Evolutionary conservation across 2,888 invertebrate genomes (phyloP).

Genomic region (Tridacna crocea): DNA sequence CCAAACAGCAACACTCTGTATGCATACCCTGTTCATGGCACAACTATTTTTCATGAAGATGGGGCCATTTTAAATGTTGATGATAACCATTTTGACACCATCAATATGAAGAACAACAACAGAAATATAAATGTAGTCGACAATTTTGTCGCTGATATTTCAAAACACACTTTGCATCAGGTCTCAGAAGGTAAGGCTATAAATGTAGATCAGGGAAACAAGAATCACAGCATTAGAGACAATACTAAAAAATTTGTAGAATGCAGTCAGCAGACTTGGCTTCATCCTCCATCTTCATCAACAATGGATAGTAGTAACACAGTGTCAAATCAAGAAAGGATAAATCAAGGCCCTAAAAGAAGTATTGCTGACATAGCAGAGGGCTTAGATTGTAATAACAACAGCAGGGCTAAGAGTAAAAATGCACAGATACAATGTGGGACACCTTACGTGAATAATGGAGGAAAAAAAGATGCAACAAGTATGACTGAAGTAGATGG

Average conservation of each 20-base stretch:
- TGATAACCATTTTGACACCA: too few relatives aligned
- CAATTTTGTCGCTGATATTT: too few relatives aligned
- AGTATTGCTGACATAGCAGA: neutral
- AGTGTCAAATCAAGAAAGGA: too few relatives aligned
- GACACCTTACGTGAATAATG: slow-evolving; percentile 40
- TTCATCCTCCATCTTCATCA: too few relatives aligned
- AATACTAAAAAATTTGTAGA: neutral
- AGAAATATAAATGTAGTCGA: too few relatives aligned
- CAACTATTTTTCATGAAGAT: neutral
- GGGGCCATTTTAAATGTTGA: too few relatives aligned
- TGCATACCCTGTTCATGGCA: neutral
- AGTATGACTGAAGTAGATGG: slow-evolving; percentile 1
- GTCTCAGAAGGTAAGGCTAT: too few relatives aligned
- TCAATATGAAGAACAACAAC: too few relatives aligned
- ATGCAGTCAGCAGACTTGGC: too few relatives aligned
- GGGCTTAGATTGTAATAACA: neutral
- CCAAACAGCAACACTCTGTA: neutral
- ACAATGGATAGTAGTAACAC: too few relatives aligned
- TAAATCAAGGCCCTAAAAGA: neutral
- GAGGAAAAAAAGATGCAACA: neutral
- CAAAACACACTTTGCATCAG: too few relatives aligned
- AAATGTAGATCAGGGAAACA: neutral
- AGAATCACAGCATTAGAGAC: neutral
- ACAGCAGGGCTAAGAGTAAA: neutral
- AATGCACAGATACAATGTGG: slow-evolving; percentile 61